Evolutionary conservation across 2,797 vertebrate genomes (phyloP).

Genomic region (Crax fasciolata): DNA sequence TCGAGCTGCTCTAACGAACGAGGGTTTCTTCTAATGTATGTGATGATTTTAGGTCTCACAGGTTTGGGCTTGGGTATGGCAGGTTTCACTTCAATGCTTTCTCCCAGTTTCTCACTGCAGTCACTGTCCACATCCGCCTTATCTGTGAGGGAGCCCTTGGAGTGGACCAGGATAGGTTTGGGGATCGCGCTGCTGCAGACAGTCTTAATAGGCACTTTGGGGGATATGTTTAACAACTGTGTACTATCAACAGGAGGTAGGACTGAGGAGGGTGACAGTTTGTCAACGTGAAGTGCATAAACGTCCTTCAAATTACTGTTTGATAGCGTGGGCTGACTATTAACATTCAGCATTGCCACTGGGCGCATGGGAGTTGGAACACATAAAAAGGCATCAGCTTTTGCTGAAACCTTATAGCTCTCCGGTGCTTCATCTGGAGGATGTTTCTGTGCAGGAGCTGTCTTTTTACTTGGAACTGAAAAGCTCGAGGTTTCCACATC

Average conservation of each 20-base stretch:
- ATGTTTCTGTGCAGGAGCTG: constrained; percentile 81
- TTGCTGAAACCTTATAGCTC: constrained; percentile 72
- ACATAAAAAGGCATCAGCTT: constrained; percentile 79
- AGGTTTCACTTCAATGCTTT: constrained; percentile 80
- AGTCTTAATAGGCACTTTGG: constrained; percentile 86
- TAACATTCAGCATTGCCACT: constrained; percentile 77
- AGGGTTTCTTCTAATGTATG: constrained; percentile 91
- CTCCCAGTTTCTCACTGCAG: constrained; percentile 83
- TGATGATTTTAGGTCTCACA: constrained; percentile 96
- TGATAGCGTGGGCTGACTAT: constrained; percentile 74
- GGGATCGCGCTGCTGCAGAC: constrained; percentile 87
- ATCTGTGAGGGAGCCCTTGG: constrained; percentile 75
- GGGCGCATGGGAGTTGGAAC: constrained; percentile 72
- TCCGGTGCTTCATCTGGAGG: constrained; percentile 82
- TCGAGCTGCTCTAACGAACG: constrained; percentile 85
- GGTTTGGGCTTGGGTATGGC: constrained; percentile 91
- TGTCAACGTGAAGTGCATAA: constrained; percentile 50
- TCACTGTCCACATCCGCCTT: constrained; percentile 63
- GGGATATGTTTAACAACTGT: constrained; percentile 77
- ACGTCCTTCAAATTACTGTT: constrained; percentile 77
- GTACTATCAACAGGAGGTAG: constrained; percentile 74
- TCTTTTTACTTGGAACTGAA: constrained; percentile 77
- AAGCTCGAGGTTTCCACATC: constrained; percentile 49
- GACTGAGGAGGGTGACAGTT: constrained; percentile 60
- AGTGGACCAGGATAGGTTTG: constrained; percentile 87